Conservation (phyloP, 1,140 invertebrate species). For the Cyrtorhinus lividipennis region DNA sequence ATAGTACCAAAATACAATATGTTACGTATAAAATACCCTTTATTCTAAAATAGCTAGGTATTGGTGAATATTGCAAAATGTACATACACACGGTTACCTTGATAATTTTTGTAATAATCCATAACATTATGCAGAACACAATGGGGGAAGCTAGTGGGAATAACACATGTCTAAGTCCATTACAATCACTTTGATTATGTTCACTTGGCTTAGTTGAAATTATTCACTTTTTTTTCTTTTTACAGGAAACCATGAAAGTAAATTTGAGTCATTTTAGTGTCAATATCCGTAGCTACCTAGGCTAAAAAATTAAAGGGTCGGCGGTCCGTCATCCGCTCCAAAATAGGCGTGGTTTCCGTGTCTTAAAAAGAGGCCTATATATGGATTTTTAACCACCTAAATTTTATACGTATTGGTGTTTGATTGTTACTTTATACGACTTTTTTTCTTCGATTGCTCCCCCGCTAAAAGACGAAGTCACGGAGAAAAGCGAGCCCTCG, state of each 20-base stretch:
- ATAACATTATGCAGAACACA: slow-evolving; percentile 20
- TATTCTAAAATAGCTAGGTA: slow-evolving; percentile 25
- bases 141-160: slow-evolving; percentile 22
- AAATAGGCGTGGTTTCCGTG: background rate
- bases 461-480: too few species aligned
- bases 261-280: background rate
- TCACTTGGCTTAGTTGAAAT: slow-evolving; percentile 2
- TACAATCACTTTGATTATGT: slow-evolving; percentile 22
- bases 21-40: slow-evolving; percentile 25
- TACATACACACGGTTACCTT: slow-evolving; percentile 17
- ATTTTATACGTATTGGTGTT: slow-evolving; percentile 17
- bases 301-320: background rate
- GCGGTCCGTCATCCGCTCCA: background rate
- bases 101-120: background rate
- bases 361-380: background rate
- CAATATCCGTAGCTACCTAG: background rate
- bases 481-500: too few species aligned
- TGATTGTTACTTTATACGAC: slow-evolving; percentile 15
- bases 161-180: slow-evolving; percentile 19
- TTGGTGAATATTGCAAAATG: slow-evolving; percentile 23
- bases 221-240: background rate
- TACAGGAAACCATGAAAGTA: too few species aligned
- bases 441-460: too few species aligned
- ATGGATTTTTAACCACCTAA: background rate
- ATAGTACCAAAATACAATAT: slow-evolving; percentile 26